Base-by-base conservation (phyloP, 2,888 invertebrate genomes). In the Hypsopygia costalis region DNA sequence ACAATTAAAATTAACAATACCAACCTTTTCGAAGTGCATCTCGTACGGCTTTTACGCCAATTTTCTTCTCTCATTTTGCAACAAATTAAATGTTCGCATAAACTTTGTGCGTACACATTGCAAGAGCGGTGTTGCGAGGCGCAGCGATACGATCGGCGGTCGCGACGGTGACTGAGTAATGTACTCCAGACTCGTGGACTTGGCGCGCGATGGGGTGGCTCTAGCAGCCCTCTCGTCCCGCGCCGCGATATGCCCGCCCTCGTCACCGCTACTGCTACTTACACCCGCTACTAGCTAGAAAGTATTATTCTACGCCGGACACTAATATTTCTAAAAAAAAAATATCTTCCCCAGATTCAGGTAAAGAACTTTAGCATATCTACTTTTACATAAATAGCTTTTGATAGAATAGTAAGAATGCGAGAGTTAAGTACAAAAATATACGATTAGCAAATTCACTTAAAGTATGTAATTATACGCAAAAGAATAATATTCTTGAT, bases 41-140 rank as follows among this genome's bases (percentile, higher is more conserved):
- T 41, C 37, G 41, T 35, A 20, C 46, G 47, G 36, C 50, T 28
- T 43, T 10, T 42, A 25, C 54, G 50, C 52, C 55, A 53, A 50
- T 43, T 49, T 43, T 52, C 54, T 47, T 48, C 53, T 50, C 52
- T 62, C 76, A 75, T 76, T 58, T 63, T 64, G 56, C 60, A 66
- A 62, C 44, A 43, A 49, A 51, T 62, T 51, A 54, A 32, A 50
- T 41, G 52, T 60, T 46, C 57, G 55, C 52, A 66, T 62, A 78
- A 79, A 80, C 64, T 80, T 80, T 77, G 55, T 60, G 55, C 74
- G 78, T 61, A 66, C 60, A 58, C 76, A 77, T 78, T 50, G 67
- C 71, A 68, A 59, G 62, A 63, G 55, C 58, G 60, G 51, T 49
- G 36, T 52, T 30, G 46, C 64, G 64, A 48, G 51, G 36, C 38